Base-by-base conservation (phyloP, 2,113 vertebrate genomes). In the Fregata magnificens region DNA sequence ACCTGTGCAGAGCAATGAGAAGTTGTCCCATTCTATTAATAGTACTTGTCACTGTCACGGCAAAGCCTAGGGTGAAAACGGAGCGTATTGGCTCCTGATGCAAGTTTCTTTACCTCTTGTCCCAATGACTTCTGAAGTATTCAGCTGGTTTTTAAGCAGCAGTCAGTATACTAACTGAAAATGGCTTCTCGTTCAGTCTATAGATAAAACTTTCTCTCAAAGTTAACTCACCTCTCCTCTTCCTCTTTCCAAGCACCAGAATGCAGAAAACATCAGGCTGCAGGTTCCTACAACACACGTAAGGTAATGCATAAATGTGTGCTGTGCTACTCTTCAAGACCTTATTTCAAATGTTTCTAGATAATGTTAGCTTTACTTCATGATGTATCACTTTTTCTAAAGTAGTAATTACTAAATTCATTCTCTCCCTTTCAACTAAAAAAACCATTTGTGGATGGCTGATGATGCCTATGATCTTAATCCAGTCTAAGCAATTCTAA, bases 261-360 rank as follows among this genome's bases (percentile, higher is more conserved):
- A 97, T 7, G 74, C 97, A 63, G 98, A 98, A 83, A 97, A 98
- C 45, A 50, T 92, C 95, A 96, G 98, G 80, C 88, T 98, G 80
- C 98, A 98, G 89, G 98, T 98, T 94, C 98, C 98, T 62, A 92
- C 97, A 24, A 93, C 97, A 88, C 98, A 98, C 15, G 88, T 97
- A 96, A 98, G 98, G 98, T 98, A 98, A 97, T n/a, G 20, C 84
- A 82, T 47, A 34, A 88, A 12, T 9, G 50, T 49, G 16, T 70
- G 36, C 62, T 34, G 31, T 2, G 16, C 20, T 82, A 2, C 15
- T 83, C 36, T 45, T 88, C 21, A 55, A 44, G 22, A 58, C 22
- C 18, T 67, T 42, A 32, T 38, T 67, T 72, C 36, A 59, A n/a
- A 19, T 12, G 29, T 44, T 90, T 89, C 59, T 62, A 50, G 59